These are phyloP conservation scores for Epirrhoe alternata DNA, from an alignment of 2,888 invertebrate genomes.

Conservation along the genomic window DNA sequence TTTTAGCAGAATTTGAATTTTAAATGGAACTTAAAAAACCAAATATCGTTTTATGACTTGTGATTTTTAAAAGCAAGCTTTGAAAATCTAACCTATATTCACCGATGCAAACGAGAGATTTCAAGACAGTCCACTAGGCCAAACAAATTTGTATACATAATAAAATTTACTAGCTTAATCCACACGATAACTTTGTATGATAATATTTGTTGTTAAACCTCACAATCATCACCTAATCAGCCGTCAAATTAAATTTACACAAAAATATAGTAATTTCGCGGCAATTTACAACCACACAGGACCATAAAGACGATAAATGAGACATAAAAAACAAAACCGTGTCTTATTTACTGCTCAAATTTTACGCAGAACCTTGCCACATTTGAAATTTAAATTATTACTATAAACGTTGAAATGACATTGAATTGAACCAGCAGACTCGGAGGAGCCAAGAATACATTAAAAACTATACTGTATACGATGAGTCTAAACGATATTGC, in stretches of 20 bases:
- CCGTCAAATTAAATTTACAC: conserved; percentile 16
- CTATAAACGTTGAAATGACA: conserved; percentile 42
- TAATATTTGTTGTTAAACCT: background rate
- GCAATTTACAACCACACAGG: conserved; percentile 33
- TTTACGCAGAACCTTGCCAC: conserved; percentile 39
- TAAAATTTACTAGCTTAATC: too few species aligned
- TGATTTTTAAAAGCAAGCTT: too few species aligned
- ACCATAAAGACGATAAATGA: conserved; percentile 36
- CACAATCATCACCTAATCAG: conserved; percentile 10
- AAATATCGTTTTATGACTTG: too few species aligned
- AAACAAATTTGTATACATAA: too few species aligned
- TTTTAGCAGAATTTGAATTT: too few species aligned
- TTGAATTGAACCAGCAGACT: conserved; percentile 41
- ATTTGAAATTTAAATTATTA: conserved; percentile 46
- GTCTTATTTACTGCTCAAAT: conserved; percentile 42
- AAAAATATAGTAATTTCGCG: conserved; percentile 8
- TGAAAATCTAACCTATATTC: too few species aligned
- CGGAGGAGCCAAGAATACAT: conserved; percentile 39
- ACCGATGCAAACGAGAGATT: too few species aligned
- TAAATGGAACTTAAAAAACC: too few species aligned
- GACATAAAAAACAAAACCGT: conserved; percentile 33
- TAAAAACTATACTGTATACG: conserved; percentile 15
- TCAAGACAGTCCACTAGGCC: too few species aligned
- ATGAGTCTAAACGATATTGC: background rate
- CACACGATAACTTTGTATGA: background rate